Evolutionary conservation across 1,140 invertebrate genomes (phyloP).

Genomic region (Drosophila eugracilis): DNA sequence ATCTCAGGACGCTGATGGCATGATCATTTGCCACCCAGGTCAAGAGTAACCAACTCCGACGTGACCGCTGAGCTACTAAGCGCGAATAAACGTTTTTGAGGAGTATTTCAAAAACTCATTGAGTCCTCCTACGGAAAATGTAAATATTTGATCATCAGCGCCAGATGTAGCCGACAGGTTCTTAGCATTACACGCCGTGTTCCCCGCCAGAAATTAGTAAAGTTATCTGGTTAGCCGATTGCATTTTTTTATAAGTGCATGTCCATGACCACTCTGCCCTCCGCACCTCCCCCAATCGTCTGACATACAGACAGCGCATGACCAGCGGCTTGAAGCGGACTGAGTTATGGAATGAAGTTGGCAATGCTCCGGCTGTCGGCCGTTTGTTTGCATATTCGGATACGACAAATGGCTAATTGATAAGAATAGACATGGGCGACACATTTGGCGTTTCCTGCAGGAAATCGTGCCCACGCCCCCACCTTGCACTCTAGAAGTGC

Average conservation of each 20-base stretch:
- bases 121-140: constrained; percentile 46
- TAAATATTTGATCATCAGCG: constrained; percentile 64
- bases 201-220: constrained; percentile 43
- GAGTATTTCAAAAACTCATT: too few relatives aligned
- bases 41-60: too few relatives aligned
- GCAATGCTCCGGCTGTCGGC: constrained; percentile 31
- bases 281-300: too few relatives aligned
- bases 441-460: constrained; percentile 31
- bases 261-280: constrained; percentile 30
- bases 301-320: constrained; percentile 41
- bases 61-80: too few relatives aligned
- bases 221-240: constrained; percentile 63
- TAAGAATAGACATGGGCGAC: constrained; percentile 33
- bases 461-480: constrained; percentile 1
- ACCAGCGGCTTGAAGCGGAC: constrained; percentile 18
- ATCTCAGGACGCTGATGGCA: too few relatives aligned
- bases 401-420: constrained; percentile 69
- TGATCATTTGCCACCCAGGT: too few relatives aligned
- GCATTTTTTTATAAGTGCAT: constrained; percentile 76
- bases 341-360: constrained; percentile 40
- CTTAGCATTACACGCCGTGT: constrained; percentile 5
- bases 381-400: constrained; percentile 54
- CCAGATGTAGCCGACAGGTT: constrained; percentile 35
- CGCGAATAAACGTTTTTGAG: too few relatives aligned
- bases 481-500: not conserved